These are phyloP conservation scores for Casuarius casuarius DNA, from an alignment of 2,113 vertebrate species.

Conservation along the genomic window DNA sequence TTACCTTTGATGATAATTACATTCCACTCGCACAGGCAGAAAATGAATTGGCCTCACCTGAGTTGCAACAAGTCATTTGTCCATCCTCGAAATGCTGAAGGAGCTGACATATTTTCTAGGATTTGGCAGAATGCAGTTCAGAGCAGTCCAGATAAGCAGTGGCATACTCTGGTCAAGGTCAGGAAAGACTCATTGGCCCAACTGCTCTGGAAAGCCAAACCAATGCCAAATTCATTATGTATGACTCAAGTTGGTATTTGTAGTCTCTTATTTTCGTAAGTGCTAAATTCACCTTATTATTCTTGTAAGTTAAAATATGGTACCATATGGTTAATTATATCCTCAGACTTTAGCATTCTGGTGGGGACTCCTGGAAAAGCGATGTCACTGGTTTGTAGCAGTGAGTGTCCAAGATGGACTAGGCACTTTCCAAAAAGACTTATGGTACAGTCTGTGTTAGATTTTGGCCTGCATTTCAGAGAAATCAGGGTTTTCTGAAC, in stretches of 20 bases:
- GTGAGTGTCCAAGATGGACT: background rate
- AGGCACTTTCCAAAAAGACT: background rate
- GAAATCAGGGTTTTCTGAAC: accelerated
- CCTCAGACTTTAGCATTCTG: background rate
- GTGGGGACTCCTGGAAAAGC: background rate
- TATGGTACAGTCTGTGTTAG: background rate
- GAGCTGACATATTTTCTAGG: background rate
- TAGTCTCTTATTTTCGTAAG: background rate
- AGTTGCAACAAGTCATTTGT: background rate
- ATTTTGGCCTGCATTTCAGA: background rate
- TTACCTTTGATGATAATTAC: background rate
- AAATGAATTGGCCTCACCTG: background rate
- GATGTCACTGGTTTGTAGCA: background rate
- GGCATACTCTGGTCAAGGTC: background rate
- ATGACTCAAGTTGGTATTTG: background rate
- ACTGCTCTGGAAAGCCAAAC: background rate
- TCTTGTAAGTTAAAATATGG: background rate
- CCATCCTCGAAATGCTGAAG: background rate
- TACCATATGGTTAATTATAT: background rate
- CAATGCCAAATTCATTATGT: background rate
- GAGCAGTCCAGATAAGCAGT: background rate
- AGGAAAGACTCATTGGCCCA: background rate
- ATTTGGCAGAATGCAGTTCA: background rate
- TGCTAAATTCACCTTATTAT: background rate
- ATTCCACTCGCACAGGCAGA: background rate